Conservation (phyloP, 2,113 vertebrate genomes). For the Upupa epops region DNA sequence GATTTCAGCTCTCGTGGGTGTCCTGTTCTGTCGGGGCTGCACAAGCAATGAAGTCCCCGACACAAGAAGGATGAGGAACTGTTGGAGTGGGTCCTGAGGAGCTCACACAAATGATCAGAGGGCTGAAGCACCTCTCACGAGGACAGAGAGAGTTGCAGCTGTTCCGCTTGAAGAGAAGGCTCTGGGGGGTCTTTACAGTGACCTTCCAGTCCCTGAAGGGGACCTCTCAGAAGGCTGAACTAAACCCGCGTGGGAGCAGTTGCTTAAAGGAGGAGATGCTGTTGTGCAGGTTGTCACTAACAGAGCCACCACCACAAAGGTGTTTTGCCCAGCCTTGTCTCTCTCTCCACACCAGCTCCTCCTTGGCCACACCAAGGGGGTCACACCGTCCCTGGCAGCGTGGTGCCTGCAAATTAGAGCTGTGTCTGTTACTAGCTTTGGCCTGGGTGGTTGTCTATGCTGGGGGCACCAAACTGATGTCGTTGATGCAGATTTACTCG, state of each 20-base stretch:
- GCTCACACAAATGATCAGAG: no score
- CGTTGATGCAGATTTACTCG: neutral
- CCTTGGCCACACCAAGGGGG: neutral
- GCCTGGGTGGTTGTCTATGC: neutral
- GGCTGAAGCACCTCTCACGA: no score
- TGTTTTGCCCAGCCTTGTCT: neutral
- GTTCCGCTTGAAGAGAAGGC: no score
- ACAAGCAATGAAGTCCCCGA: accelerated
- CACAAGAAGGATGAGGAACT: no score
- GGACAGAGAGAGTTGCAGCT: no score
- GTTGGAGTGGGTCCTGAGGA: no score
- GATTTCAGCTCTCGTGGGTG: neutral
- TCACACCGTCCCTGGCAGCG: neutral
- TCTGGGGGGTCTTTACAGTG: no score
- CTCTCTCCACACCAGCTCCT: neutral
- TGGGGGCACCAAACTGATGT: neutral
- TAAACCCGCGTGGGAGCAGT: neutral
- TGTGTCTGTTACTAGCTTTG: neutral
- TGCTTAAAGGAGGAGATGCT: neutral
- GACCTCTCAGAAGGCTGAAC: no score
- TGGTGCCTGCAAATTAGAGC: neutral
- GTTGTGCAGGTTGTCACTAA: neutral
- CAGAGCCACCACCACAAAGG: neutral
- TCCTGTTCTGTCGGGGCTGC: neutral
- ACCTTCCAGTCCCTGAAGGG: no score